A percentile compares a stretch with the other conserved stretches of the same genome.
Evolutionary conservation across 1,140 invertebrate genomes (phyloP).

Genomic region (Drosophila insularis): DNA sequence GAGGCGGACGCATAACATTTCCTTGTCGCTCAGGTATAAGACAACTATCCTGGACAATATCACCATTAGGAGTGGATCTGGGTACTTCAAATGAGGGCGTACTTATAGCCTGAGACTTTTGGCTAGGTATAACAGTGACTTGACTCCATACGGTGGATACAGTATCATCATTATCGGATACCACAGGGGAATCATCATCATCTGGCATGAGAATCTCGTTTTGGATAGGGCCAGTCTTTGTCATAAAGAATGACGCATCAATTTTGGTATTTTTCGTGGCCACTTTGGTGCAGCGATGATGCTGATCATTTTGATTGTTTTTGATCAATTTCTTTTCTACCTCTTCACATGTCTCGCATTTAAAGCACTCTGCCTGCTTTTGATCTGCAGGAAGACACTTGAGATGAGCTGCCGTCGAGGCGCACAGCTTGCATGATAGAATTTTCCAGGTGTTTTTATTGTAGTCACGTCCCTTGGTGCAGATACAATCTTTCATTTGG

Average conservation of each 20-base stretch:
- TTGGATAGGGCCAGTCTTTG: neutral
- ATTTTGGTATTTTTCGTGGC: neutral
- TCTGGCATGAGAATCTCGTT: neutral
- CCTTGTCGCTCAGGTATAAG: neutral
- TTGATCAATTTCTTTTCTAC: slow-evolving; percentile 30
- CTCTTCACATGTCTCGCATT: slow-evolving; percentile 30
- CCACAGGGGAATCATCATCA: neutral
- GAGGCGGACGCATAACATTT: neutral
- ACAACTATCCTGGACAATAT: slow-evolving; percentile 10
- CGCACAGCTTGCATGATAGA: slow-evolving; percentile 41
- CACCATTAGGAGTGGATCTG: neutral
- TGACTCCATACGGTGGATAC: neutral
- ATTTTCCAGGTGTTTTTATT: slow-evolving; percentile 31
- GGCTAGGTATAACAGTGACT: slow-evolving; percentile 4
- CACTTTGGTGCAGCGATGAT: neutral
- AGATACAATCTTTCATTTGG: slow-evolving; percentile 43
- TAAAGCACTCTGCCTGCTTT: slow-evolving; percentile 7
- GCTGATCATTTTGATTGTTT: neutral
- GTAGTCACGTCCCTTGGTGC: slow-evolving; percentile 45
- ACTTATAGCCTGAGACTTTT: neutral
- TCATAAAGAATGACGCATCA: slow-evolving; percentile 29
- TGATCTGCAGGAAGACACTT: slow-evolving; percentile 25
- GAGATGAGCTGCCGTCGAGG: slow-evolving; percentile 24
- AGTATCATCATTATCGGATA: slow-evolving; percentile 11
- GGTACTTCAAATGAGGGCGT: neutral